Evolutionary conservation across 2,888 invertebrate genomes (phyloP).

Genomic region (Chelonus formosanus): DNA sequence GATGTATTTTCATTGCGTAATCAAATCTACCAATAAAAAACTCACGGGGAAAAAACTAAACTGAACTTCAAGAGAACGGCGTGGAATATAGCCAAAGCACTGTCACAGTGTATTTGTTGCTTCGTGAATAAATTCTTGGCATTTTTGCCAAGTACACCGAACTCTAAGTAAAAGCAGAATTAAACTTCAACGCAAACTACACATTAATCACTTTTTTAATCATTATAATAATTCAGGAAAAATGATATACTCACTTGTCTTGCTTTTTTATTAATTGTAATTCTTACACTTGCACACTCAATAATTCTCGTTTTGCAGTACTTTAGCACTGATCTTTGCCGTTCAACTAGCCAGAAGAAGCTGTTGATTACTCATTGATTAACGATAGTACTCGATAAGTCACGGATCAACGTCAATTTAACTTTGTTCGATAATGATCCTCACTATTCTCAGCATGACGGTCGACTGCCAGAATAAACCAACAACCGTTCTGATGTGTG

Average conservation of each 20-base stretch:
- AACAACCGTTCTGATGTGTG: constrained; percentile 16
- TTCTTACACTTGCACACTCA: too few relatives aligned
- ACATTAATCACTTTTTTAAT: too few relatives aligned
- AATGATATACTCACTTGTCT: too few relatives aligned
- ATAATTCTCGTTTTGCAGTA: too few relatives aligned
- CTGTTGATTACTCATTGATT: background rate
- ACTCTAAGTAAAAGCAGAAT: background rate
- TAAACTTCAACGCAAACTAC: too few relatives aligned
- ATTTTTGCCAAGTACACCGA: constrained; percentile 1
- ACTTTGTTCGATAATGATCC: constrained; percentile 18
- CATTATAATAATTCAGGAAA: too few relatives aligned
- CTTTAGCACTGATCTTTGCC: too few relatives aligned
- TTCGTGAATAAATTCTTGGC: background rate
- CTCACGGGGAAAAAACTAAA: background rate
- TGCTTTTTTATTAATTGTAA: too few relatives aligned
- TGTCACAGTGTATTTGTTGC: constrained; percentile 2
- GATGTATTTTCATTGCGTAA: constrained; percentile 13
- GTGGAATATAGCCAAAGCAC: constrained; percentile 11
- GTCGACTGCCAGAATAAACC: constrained; percentile 30
- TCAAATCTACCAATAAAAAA: constrained; percentile 2
- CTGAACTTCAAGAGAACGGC: background rate
- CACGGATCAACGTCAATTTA: constrained; percentile 5
- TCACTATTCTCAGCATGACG: constrained; percentile 28
- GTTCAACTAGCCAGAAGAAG: background rate
- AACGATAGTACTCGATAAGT: background rate